A percentile compares a stretch with the other conserved stretches of the same genome.
These are phyloP conservation scores for Protonemura montana DNA, from an alignment of 2,888 invertebrate genomes.

Conservation along the genomic window DNA sequence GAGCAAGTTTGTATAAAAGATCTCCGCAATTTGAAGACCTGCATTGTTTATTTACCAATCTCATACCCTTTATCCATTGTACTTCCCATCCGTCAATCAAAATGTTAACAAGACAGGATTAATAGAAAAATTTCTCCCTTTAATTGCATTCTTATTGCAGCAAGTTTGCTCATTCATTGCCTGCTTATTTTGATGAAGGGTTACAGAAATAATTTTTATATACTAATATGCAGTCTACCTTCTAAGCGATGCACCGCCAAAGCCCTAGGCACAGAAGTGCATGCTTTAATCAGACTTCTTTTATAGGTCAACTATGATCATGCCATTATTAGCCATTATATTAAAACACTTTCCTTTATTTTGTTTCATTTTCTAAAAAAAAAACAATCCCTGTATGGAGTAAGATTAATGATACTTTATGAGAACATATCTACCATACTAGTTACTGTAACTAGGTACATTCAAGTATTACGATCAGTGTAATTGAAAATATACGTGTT, in stretches of 20 bases:
- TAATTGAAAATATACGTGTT: slow-evolving; percentile 7
- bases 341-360: background rate
- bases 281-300: background rate
- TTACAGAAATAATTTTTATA: background rate
- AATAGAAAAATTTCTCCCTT: slow-evolving; percentile 18
- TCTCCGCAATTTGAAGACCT: background rate
- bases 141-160: slow-evolving; percentile 14
- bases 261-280: background rate
- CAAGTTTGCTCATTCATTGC: background rate
- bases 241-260: background rate
- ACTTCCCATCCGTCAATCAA: slow-evolving; percentile 19
- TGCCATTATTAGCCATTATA: background rate
- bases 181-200: background rate
- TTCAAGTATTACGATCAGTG: background rate
- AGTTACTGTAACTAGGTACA: background rate
- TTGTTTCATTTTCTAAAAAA: background rate
- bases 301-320: background rate
- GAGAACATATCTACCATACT: background rate
- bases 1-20: slow-evolving; percentile 9
- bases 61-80: slow-evolving; percentile 37
- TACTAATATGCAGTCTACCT: background rate
- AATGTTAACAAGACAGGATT: slow-evolving; percentile 23
- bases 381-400: background rate
- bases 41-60: slow-evolving; percentile 36
- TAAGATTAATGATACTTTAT: background rate